These are phyloP conservation scores for Hylomyscus alleni DNA, from an alignment of 2,797 vertebrate genomes.

Conservation along the genomic window DNA sequence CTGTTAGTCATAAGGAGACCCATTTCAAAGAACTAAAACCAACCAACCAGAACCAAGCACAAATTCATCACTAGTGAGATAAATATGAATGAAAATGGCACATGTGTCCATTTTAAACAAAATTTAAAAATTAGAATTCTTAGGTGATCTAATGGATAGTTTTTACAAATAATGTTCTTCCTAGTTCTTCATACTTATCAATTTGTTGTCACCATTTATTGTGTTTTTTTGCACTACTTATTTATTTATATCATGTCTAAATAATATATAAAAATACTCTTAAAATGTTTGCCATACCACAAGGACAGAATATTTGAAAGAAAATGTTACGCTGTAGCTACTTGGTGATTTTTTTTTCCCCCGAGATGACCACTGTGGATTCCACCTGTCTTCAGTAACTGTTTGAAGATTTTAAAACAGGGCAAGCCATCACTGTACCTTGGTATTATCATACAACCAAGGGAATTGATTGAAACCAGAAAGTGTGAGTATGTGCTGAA, in stretches of 20 bases:
- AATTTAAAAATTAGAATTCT: background rate
- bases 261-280: slow-evolving; percentile 58
- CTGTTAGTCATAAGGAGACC: background rate
- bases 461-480: slow-evolving; percentile 74
- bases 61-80: background rate
- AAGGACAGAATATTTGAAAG: slow-evolving; percentile 65
- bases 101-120: background rate
- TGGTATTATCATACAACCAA: slow-evolving; percentile 58
- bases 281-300: slow-evolving; percentile 47
- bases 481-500: slow-evolving; percentile 68
- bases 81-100: slow-evolving; percentile 38
- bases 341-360: slow-evolving; percentile 57
- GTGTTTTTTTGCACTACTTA: background rate
- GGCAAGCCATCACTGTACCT: slow-evolving; percentile 30
- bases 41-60: background rate
- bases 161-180: background rate
- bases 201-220: background rate
- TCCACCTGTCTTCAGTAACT: slow-evolving; percentile 70
- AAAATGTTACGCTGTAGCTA: slow-evolving; percentile 54
- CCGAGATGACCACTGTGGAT: slow-evolving; percentile 29
- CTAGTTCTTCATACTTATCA: slow-evolving; percentile 35
- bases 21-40: background rate
- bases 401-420: slow-evolving; percentile 76
- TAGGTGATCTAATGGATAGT: slow-evolving; percentile 1
- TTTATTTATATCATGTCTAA: slow-evolving; percentile 34